These are phyloP conservation scores for Sycophila texana DNA, from an alignment of 2,888 invertebrate species.

Conservation along the genomic window DNA sequence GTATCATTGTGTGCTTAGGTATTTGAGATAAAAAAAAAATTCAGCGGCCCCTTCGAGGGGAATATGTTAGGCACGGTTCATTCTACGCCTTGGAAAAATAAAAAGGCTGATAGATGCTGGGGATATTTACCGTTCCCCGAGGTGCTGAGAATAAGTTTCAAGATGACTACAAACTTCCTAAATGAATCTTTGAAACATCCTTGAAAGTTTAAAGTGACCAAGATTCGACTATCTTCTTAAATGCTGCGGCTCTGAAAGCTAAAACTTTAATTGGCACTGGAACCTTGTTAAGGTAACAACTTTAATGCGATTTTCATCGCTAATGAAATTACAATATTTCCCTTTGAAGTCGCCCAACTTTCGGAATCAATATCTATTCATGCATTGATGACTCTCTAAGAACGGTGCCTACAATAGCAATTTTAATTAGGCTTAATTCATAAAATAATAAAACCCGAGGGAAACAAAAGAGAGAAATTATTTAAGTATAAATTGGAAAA, in stretches of 20 bases:
- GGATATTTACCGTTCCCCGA: conserved; percentile 40
- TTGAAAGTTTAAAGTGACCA: conserved; percentile 54
- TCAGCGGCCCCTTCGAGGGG: no score
- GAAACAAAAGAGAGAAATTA: no score
- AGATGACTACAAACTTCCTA: conserved; percentile 41
- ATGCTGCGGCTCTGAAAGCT: conserved; percentile 33
- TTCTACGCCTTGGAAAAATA: conserved; percentile 4
- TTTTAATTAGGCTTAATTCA: no score
- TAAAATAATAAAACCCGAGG: no score
- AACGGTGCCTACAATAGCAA: no score
- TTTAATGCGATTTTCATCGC: conserved; percentile 13
- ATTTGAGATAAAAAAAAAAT: no score
- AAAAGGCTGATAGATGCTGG: conserved; percentile 18
- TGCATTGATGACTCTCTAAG: no score
- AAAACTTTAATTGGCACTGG: conserved; percentile 52
- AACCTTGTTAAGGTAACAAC: conserved; percentile 38
- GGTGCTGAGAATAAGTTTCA: conserved; percentile 37
- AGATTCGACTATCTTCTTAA: conserved; percentile 48
- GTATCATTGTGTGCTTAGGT: no score
- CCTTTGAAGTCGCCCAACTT: neutral
- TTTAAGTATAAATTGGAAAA: no score
- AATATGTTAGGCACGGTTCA: no score
- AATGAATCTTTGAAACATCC: conserved; percentile 50
- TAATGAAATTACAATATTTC: conserved; percentile 10
- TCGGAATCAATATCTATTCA: no score